phyloP scores from a whole-genome alignment of 1,140 invertebrate species.

The Panulirus ornatus region DNA sequence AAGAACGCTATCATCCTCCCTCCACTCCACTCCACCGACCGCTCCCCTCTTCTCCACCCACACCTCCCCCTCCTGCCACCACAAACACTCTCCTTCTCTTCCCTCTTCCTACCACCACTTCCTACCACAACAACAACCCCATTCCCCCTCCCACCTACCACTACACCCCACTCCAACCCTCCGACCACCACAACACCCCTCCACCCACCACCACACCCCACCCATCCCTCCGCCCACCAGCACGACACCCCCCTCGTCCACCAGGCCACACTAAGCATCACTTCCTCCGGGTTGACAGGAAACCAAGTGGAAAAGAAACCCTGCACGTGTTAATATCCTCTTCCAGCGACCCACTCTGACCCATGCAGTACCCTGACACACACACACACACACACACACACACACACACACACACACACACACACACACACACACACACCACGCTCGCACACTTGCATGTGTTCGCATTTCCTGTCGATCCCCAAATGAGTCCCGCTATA shows the following conservation, averaged over 20 bases:
- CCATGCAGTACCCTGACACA: neutral
- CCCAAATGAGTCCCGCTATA: constrained; percentile 29
- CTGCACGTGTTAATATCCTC: constrained; percentile 60
- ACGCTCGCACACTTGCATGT: constrained; percentile 41
- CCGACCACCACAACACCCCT: no score
- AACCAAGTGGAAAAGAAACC: constrained; percentile 59
- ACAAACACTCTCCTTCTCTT: neutral
- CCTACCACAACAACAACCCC: neutral
- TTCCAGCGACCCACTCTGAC: neutral
- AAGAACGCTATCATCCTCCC: no score
- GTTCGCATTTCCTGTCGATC: constrained; percentile 60
- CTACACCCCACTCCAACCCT: neutral
- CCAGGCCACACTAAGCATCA: constrained; percentile 49
- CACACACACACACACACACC: neutral
- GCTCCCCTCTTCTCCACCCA: neutral
- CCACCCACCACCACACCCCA: neutral
- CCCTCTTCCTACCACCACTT: neutral
- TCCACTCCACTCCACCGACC: constrained; percentile 2
- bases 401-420: no score
- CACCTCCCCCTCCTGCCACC: no score
- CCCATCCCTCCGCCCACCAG: constrained; percentile 1
- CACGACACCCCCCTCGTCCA: neutral
- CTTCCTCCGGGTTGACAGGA: constrained; percentile 60
- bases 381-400: no score
- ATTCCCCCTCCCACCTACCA: neutral